Evolutionary conservation across 2,888 invertebrate species (phyloP).

Genomic region (Odontocolon sp.): DNA sequence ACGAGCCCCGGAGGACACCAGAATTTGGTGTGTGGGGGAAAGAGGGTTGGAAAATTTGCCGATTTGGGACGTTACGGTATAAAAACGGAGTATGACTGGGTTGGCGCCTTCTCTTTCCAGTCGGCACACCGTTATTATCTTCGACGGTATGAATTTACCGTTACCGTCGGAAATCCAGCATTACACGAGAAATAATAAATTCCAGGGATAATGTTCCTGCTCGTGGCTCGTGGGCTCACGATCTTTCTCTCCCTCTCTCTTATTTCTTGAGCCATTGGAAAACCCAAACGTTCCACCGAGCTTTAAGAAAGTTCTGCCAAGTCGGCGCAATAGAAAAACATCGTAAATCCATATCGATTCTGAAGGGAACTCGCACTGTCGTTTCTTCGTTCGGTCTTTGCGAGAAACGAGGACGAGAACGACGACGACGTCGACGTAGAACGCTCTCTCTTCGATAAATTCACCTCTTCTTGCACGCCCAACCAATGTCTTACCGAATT

Average conservation of each 20-base stretch:
- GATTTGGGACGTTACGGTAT: conserved; percentile 41
- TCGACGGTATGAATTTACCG: conserved; percentile 71
- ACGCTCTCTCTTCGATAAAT: conserved; percentile 54
- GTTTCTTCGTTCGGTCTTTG: conserved; percentile 60
- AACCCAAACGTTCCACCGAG: conserved; percentile 52
- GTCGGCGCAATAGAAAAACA: conserved; percentile 79
- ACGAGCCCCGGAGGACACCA: background rate
- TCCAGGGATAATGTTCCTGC: conserved; percentile 73
- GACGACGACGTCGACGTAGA: conserved; percentile 11
- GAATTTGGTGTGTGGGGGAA: conserved; percentile 3
- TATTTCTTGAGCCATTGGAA: conserved; percentile 32
- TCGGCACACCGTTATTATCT: conserved; percentile 71
- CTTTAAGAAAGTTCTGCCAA: conserved; percentile 79
- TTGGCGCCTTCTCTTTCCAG: conserved; percentile 59
- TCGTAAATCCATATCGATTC: conserved; percentile 80
- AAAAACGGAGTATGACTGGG: conserved; percentile 36
- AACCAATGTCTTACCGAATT: conserved; percentile 56
- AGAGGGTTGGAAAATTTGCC: conserved; percentile 24
- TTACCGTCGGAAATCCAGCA: conserved; percentile 67
- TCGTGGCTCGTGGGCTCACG: conserved; percentile 47
- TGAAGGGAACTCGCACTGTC: conserved; percentile 62
- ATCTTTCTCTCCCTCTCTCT: conserved; percentile 39
- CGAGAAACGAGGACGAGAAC: conserved; percentile 56
- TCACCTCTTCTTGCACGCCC: conserved; percentile 45
- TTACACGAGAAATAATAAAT: conserved; percentile 75